Evolutionary conservation across 2,888 invertebrate genomes (phyloP).

Genomic region (Pycnomerus fuliginosus): DNA sequence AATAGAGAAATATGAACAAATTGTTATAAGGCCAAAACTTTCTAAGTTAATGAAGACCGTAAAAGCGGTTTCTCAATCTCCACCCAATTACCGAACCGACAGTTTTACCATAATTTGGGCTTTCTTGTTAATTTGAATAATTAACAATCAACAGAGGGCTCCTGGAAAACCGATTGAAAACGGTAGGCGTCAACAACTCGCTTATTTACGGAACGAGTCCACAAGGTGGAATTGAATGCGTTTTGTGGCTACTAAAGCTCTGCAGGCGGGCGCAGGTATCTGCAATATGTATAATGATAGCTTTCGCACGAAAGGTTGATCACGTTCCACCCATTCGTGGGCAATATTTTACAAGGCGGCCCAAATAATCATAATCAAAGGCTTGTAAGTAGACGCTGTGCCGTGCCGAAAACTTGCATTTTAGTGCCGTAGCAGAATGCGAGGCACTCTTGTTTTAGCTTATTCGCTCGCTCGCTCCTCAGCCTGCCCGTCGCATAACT

Average conservation of each 20-base stretch:
- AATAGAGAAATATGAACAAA: no score
- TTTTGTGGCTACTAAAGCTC: slow-evolving; percentile 6
- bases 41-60: no score
- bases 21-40: no score
- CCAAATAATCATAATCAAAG: slow-evolving; percentile 9
- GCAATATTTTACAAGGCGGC: slow-evolving; percentile 5
- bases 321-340: slow-evolving; percentile 11
- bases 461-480: no score
- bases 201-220: slow-evolving; percentile 10
- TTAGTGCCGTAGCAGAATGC: no score
- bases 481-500: no score
- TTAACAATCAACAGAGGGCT: slow-evolving; percentile 15
- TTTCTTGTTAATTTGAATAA: slow-evolving; percentile 24
- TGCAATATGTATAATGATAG: slow-evolving; percentile 14
- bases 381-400: no score
- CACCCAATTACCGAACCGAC: no score
- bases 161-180: slow-evolving; percentile 8
- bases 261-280: no score
- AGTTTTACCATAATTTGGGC: slow-evolving; percentile 16
- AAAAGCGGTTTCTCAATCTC: no score
- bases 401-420: no score
- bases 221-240: slow-evolving; percentile 10
- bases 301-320: slow-evolving; percentile 11
- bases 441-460: no score
- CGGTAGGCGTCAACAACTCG: slow-evolving; percentile 16